Base-by-base conservation (phyloP, 2,797 vertebrate genomes). In the Anabacerthia variegaticeps region DNA sequence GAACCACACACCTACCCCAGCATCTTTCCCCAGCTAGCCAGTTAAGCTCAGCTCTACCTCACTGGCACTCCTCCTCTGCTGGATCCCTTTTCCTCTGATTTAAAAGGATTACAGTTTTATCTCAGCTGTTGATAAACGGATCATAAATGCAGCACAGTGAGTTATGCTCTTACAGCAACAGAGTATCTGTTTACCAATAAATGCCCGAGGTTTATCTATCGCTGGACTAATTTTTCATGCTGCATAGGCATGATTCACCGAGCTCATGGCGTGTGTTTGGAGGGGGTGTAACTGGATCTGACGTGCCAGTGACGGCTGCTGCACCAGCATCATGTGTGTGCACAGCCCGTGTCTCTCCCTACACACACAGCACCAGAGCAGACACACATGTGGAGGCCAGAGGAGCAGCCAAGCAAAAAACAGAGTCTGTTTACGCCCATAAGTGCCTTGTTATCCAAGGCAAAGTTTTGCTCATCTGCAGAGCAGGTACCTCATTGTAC, bases 101-200 rank as follows among this genome's bases (percentile, higher is more conserved):
- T 88, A 68, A 88, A 88, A 59, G 73, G 65, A 93, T 93, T 92
- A 78, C 71, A 48, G 90, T 85, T 95, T 95, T 89, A 95, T 86
- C 80, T 75, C 73, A 30, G 92, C 85, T 44, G 76, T 93, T 56
- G 18, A 85, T 88, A 93, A 68, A 61, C 0, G 1, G 73, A 78
- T 89, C 6, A 3, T 93, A 81, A 89, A 85, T 4, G 61, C 65
- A 92, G 79, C 69, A 66, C 52, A 63, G 30, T 76, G 93, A 93
- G 75, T 92, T 87, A 85, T 37, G 69, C 49, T 85, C 75, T 74
- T 73, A 59, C 43, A 87, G 91, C 61, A 55, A 36, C 68, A 49
- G 37, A 51, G 30, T 76, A 39, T 85, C 81, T 93, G 67, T 93
- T 95, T 93, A 94, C 95, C 89, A 92, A 69, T 89, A 93, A 92